A percentile compares a stretch with the other conserved stretches of the same genome.
Evolutionary conservation across 2,888 invertebrate species (phyloP).

Genomic region (Amphipyra berbera): DNA sequence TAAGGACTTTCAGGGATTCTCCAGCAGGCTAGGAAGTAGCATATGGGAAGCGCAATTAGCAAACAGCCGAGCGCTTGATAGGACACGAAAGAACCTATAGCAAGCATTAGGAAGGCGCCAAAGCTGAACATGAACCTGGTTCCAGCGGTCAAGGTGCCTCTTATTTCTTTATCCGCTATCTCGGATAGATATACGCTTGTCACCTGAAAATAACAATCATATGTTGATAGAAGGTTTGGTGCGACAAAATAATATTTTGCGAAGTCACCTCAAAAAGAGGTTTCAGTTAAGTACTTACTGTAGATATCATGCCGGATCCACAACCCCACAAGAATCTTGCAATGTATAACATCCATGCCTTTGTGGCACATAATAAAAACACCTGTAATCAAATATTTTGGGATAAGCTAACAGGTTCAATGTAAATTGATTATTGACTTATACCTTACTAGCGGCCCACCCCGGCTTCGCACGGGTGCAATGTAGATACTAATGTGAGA

Average conservation of each 20-base stretch:
- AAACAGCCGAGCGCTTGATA: slow-evolving; percentile 32
- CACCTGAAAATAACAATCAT: slow-evolving; percentile 18
- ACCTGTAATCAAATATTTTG: slow-evolving; percentile 65
- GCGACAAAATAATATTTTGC: too few species aligned
- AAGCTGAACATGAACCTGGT: slow-evolving; percentile 75
- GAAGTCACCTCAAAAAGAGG: too few species aligned
- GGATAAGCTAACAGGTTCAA: too few species aligned
- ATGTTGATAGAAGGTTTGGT: background rate
- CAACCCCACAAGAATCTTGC: slow-evolving; percentile 85
- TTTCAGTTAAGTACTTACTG: slow-evolving; percentile 70
- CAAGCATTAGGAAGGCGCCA: slow-evolving; percentile 74
- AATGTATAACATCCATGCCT: slow-evolving; percentile 80
- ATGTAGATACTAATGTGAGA: too few species aligned
- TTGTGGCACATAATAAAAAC: slow-evolving; percentile 75
- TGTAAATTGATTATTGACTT: too few species aligned
- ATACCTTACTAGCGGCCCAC: too few species aligned
- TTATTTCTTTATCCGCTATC: slow-evolving; percentile 79
- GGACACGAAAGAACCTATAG: slow-evolving; percentile 73
- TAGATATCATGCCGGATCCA: slow-evolving; percentile 83
- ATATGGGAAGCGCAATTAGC: slow-evolving; percentile 70
- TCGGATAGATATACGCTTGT: slow-evolving; percentile 78
- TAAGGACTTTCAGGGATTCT: slow-evolving; percentile 90
- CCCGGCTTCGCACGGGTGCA: too few species aligned
- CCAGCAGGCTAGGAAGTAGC: slow-evolving; percentile 81
- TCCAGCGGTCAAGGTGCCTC: slow-evolving; percentile 72